phyloP scores from a whole-genome alignment of 2,888 invertebrate genomes.

The Dendrolimus houi region DNA sequence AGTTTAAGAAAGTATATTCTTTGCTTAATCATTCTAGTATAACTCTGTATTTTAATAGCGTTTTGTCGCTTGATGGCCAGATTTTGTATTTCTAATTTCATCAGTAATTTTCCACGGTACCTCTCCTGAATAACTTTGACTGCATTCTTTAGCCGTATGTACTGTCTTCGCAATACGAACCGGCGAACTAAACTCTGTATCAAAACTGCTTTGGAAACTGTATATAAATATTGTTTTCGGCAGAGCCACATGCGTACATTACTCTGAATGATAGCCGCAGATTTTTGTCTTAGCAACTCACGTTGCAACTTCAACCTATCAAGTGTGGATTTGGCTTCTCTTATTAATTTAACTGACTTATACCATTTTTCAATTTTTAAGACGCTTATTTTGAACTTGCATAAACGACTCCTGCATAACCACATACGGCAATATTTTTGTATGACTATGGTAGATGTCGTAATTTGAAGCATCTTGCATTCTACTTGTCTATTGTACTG shows the following conservation, averaged over 20 bases:
- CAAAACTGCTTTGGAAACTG: slow-evolving; percentile 29
- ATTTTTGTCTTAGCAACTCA: slow-evolving; percentile 29
- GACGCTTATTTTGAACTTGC: slow-evolving; percentile 48
- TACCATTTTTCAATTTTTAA: slow-evolving; percentile 71
- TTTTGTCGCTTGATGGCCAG: slow-evolving; percentile 28
- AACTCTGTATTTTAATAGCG: slow-evolving; percentile 54
- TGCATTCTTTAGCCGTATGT: slow-evolving; percentile 30
- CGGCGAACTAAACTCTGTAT: slow-evolving; percentile 42
- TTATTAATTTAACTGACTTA: slow-evolving; percentile 38
- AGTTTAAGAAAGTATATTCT: slow-evolving; percentile 26
- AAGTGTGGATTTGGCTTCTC: slow-evolving; percentile 36
- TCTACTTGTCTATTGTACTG: slow-evolving; percentile 53
- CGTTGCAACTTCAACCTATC: slow-evolving; percentile 28
- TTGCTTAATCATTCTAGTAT: slow-evolving; percentile 47
- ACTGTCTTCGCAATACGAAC: slow-evolving; percentile 36
- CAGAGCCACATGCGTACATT: slow-evolving; percentile 48
- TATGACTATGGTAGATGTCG: slow-evolving; percentile 40
- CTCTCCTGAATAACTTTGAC: slow-evolving; percentile 44
- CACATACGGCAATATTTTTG: slow-evolving; percentile 64
- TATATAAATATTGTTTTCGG: slow-evolving; percentile 29
- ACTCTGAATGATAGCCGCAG: slow-evolving; percentile 43
- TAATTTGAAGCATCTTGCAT: slow-evolving; percentile 45
- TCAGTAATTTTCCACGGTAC: slow-evolving; percentile 50
- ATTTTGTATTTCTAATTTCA: slow-evolving; percentile 41
- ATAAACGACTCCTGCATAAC: slow-evolving; percentile 36